These are phyloP conservation scores for Ptilonorhynchus violaceus DNA, from an alignment of 2,113 vertebrate species.

Conservation along the genomic window DNA sequence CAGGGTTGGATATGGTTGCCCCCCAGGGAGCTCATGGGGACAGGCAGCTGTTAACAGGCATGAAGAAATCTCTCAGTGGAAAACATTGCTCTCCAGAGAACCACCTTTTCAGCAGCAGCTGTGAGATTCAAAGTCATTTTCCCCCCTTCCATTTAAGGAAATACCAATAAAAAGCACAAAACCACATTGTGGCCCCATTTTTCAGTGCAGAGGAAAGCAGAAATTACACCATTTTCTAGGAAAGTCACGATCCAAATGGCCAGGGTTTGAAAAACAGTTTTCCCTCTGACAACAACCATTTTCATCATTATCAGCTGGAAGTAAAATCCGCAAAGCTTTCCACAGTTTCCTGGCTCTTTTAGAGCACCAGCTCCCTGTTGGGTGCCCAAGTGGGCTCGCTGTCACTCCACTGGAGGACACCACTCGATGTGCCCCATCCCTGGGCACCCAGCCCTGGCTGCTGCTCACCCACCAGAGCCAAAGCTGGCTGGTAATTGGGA, in stretches of 20 bases:
- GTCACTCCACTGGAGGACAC: rapidly evolving
- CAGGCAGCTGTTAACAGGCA: neutral
- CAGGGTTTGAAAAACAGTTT: neutral
- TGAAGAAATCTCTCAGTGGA: neutral
- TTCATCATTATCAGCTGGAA: neutral
- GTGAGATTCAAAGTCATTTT: neutral
- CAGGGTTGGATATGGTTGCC: neutral
- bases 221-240: neutral
- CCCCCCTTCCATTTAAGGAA: neutral
- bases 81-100: neutral
- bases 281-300: neutral
- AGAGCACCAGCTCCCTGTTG: rapidly evolving
- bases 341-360: neutral
- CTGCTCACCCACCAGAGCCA: neutral
- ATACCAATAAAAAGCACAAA: neutral
- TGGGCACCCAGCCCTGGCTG: neutral
- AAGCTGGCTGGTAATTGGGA: neutral
- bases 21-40: neutral
- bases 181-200: neutral
- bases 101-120: neutral
- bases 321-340: neutral
- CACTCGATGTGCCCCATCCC: rapidly evolving
- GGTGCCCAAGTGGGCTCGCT: rapidly evolving
- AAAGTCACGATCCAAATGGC: neutral
- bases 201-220: neutral